Evolutionary conservation across 1,140 invertebrate genomes (phyloP).

Genomic region (Cardiocondyla obscurior): DNA sequence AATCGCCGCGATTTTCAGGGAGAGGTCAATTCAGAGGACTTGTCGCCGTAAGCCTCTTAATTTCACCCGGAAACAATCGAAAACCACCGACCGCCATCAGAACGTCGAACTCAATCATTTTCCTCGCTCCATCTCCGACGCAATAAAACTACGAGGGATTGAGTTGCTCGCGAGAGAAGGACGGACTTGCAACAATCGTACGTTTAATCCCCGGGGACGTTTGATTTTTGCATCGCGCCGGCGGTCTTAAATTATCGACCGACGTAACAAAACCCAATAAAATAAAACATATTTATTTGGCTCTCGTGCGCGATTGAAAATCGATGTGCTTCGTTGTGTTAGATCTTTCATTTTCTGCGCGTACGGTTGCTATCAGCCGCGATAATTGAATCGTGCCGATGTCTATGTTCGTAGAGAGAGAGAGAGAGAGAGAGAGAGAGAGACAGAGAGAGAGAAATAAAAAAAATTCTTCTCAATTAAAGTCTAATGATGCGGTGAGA

Average conservation of each 20-base stretch:
- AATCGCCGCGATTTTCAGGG: slow-evolving; percentile 31
- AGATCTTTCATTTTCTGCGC: neutral
- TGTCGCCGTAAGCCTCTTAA: slow-evolving; percentile 43
- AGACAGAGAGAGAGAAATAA: no score
- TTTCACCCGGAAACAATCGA: slow-evolving; percentile 54
- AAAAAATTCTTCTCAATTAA: slow-evolving; percentile 12
- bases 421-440: no score
- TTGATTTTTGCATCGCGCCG: slow-evolving; percentile 18
- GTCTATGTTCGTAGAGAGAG: neutral
- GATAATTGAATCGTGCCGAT: neutral
- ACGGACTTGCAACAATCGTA: neutral
- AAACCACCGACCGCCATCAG: slow-evolving; percentile 42
- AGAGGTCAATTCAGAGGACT: slow-evolving; percentile 19
- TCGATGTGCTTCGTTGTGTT: neutral
- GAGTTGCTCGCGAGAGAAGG: neutral
- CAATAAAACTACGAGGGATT: neutral
- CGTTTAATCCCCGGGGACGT: slow-evolving; percentile 2
- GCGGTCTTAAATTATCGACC: neutral
- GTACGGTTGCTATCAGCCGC: neutral
- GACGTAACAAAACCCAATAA: neutral
- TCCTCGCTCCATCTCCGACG: slow-evolving; percentile 7
- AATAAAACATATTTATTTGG: neutral
- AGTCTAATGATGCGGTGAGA: slow-evolving; percentile 4
- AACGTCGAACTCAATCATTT: slow-evolving; percentile 34
- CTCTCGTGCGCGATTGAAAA: neutral